Conservation (phyloP, 2,113 vertebrate species). For the Nestor notabilis region DNA sequence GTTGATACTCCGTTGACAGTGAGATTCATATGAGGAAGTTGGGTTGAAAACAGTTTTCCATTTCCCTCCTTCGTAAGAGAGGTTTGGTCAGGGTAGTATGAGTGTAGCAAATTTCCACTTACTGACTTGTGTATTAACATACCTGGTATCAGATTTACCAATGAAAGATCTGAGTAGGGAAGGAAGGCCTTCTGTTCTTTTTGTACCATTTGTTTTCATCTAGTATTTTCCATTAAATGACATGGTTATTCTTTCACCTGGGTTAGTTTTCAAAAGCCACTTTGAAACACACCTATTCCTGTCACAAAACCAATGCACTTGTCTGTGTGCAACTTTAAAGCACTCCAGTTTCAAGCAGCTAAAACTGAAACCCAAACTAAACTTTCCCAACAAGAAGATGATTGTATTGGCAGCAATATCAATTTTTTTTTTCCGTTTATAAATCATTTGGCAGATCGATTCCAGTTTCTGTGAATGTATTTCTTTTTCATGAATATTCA, state of each 20-base stretch:
- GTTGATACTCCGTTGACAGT: slow-evolving; percentile 21
- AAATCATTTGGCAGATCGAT: background rate
- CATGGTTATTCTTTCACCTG: background rate
- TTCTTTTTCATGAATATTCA: background rate
- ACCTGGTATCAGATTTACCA: background rate
- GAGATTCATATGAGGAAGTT: background rate
- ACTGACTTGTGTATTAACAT: background rate
- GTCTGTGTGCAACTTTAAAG: background rate
- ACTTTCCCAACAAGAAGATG: background rate
- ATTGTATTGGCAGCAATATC: background rate
- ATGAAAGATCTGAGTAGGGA: background rate
- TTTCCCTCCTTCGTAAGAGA: background rate
- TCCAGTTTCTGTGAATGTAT: background rate
- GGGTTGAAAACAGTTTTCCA: background rate
- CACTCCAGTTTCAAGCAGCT: background rate
- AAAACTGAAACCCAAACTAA: background rate
- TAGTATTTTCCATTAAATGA: background rate
- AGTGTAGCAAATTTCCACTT: background rate
- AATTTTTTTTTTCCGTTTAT: background rate
- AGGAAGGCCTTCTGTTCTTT: background rate
- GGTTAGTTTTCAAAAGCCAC: background rate
- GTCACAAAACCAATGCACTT: background rate
- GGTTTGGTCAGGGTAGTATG: background rate
- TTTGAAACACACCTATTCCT: background rate
- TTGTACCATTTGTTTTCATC: background rate